Conservation (phyloP, 2,888 invertebrate species). For the Trilocha varians region DNA sequence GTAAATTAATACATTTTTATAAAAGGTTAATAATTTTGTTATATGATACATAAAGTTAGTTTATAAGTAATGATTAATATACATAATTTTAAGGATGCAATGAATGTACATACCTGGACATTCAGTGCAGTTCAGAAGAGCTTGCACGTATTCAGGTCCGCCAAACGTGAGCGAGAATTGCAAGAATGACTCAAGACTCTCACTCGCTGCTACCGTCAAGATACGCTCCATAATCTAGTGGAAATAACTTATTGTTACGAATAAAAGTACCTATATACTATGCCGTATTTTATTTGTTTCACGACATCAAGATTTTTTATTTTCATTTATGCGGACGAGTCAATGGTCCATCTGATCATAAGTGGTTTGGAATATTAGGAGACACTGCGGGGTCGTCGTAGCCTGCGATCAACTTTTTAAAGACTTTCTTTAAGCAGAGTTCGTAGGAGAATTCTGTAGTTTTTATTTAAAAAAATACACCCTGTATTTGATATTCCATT, state of each 20-base stretch:
- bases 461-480: too few relatives aligned
- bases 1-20: background rate
- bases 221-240: constrained; percentile 93
- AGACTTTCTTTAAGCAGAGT: too few relatives aligned
- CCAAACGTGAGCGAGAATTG: constrained; percentile 92
- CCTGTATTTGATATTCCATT: too few relatives aligned
- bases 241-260: constrained; percentile 13
- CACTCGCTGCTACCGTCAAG: constrained; percentile 90
- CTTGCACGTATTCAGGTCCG: constrained; percentile 89
- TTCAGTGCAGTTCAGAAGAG: constrained; percentile 85
- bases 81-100: too few relatives aligned
- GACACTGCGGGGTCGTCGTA: too few relatives aligned
- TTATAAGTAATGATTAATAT: too few relatives aligned
- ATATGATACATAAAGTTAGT: background rate
- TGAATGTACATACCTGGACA: constrained; percentile 66
- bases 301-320: too few relatives aligned
- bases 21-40: background rate
- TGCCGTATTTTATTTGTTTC: background rate
- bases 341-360: too few relatives aligned
- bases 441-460: too few relatives aligned
- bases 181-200: constrained; percentile 85
- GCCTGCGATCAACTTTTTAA: too few relatives aligned
- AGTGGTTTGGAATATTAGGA: too few relatives aligned
- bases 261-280: background rate
- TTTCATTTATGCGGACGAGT: too few relatives aligned